phyloP scores from a whole-genome alignment of 2,888 invertebrate species.

The Cyaniris semiargus region DNA sequence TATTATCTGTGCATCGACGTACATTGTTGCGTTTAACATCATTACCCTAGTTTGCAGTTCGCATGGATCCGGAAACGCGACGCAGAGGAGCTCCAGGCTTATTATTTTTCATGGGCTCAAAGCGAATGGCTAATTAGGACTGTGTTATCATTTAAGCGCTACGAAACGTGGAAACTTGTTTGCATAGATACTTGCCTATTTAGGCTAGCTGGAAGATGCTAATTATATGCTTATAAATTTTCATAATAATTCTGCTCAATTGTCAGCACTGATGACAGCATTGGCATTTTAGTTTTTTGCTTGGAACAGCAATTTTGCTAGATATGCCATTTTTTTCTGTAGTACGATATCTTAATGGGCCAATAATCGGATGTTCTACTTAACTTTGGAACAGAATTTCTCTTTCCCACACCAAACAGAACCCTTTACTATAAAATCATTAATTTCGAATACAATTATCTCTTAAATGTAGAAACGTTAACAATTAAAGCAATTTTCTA shows the following conservation, averaged over 20 bases:
- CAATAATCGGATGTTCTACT: too few species aligned
- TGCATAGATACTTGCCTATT: neutral
- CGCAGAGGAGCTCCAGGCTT: neutral
- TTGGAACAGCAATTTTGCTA: too few species aligned
- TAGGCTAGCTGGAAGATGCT: neutral
- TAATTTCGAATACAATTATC: too few species aligned
- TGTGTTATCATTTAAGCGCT: neutral
- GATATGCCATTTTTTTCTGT: too few species aligned
- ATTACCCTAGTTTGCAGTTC: slow-evolving; percentile 47
- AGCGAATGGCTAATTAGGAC: slow-evolving; percentile 7
- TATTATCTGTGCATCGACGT: slow-evolving; percentile 47
- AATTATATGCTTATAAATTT: neutral
- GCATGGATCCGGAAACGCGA: slow-evolving; percentile 19
- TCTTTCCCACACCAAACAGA: too few species aligned
- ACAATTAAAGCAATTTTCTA: neutral
- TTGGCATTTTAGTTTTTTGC: too few species aligned
- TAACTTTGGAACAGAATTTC: too few species aligned
- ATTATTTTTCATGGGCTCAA: slow-evolving; percentile 8
- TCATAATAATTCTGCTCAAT: neutral
- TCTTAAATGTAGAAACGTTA: too few species aligned
- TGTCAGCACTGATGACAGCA: too few species aligned
- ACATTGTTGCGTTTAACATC: slow-evolving; percentile 53
- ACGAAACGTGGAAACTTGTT: neutral
- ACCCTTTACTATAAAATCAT: too few species aligned
- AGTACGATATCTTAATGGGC: too few species aligned